These are phyloP conservation scores for Nyctibius bracteatus DNA, from an alignment of 2,113 vertebrate species.

Conservation along the genomic window DNA sequence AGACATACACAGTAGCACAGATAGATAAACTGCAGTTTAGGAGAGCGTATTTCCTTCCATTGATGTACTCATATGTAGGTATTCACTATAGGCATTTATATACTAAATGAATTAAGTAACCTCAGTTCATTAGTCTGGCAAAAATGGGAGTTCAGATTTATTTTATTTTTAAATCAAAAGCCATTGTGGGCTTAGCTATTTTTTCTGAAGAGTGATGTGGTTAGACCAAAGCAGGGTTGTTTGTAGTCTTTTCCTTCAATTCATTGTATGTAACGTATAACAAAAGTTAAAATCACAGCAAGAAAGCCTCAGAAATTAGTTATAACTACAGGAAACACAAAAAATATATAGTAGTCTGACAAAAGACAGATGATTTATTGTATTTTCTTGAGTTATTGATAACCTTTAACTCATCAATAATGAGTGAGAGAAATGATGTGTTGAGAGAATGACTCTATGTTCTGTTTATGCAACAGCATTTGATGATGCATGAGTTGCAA, in stretches of 20 bases:
- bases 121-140: background rate
- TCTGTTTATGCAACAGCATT: conserved; percentile 25
- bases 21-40: background rate
- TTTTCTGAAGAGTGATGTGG: background rate
- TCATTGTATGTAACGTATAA: background rate
- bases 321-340: background rate
- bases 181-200: background rate
- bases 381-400: conserved; percentile 44
- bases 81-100: background rate
- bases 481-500: conserved; percentile 7
- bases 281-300: background rate
- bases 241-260: background rate
- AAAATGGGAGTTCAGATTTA: background rate
- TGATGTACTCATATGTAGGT: background rate
- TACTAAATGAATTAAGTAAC: background rate
- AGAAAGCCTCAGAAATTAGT: background rate
- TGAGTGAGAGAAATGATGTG: conserved; percentile 27
- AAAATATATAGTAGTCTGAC: background rate
- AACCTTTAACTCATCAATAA: conserved; percentile 52
- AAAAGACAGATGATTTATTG: conserved; percentile 9
- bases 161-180: background rate
- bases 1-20: background rate
- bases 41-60: background rate
- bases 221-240: background rate
- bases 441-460: background rate